phyloP scores from a whole-genome alignment of 2,113 vertebrate species.

The Podarcis raffonei region DNA sequence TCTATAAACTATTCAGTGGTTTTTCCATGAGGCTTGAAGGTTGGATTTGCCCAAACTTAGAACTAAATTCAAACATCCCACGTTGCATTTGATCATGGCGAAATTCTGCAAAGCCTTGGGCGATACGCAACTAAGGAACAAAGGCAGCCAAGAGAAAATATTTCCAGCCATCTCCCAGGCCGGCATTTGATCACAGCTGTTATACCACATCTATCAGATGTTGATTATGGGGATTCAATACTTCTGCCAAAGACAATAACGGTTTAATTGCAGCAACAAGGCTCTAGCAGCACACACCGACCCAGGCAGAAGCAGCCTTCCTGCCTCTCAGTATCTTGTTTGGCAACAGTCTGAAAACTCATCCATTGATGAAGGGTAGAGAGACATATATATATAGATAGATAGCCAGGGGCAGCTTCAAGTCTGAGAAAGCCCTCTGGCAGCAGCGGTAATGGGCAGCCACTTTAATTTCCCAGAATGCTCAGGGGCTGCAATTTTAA shows the following conservation, averaged over 20 bases:
- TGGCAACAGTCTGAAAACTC: neutral
- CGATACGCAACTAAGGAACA: neutral
- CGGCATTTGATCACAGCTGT: neutral
- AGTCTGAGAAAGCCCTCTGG: neutral
- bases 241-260: neutral
- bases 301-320: neutral
- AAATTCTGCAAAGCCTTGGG: neutral
- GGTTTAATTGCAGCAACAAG: neutral
- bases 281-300: neutral
- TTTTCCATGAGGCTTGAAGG: neutral
- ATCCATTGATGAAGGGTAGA: neutral
- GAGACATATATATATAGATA: neutral
- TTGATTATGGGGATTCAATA: neutral
- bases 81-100: neutral
- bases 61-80: constrained; percentile 1
- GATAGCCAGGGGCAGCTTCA: neutral
- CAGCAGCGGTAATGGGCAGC: too few species aligned
- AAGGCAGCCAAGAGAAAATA: neutral
- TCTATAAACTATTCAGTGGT: neutral
- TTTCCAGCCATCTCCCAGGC: neutral
- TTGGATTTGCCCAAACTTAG: neutral
- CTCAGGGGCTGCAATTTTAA: neutral
- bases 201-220: accelerated
- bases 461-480: too few species aligned
- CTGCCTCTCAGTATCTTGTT: neutral